These are phyloP conservation scores for Genyomyrus donnyi DNA, from an alignment of 2,113 vertebrate species.

Conservation along the genomic window DNA sequence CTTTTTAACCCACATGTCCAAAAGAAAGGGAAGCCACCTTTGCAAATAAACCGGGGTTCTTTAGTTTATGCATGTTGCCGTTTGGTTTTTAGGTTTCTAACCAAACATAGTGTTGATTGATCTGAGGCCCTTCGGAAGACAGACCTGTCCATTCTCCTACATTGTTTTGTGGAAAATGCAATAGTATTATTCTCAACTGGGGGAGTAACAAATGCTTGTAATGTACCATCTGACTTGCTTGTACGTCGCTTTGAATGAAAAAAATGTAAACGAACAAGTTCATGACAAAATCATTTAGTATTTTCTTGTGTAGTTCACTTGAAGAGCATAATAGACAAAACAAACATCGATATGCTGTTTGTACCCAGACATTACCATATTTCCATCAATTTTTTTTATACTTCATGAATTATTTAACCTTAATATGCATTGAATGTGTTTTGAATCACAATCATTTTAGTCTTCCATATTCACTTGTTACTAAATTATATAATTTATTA, in stretches of 20 bases:
- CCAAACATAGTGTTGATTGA: not conserved
- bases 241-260: not conserved
- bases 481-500: not conserved
- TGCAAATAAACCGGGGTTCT: not conserved
- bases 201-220: not conserved
- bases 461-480: not conserved
- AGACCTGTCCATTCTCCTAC: not conserved
- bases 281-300: not conserved
- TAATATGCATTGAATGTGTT: not conserved
- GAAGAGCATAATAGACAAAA: not conserved
- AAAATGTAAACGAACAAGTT: not conserved
- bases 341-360: not conserved
- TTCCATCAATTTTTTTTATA: not conserved
- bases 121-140: not conserved
- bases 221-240: not conserved
- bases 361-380: not conserved
- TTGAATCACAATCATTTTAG: not conserved
- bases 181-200: not conserved
- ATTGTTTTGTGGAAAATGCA: not conserved
- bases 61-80: not conserved
- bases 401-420: not conserved
- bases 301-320: not conserved
- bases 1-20: not conserved
- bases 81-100: not conserved
- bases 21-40: not conserved